phyloP scores from a whole-genome alignment of 2,113 vertebrate genomes.

The Butorides virescens region DNA sequence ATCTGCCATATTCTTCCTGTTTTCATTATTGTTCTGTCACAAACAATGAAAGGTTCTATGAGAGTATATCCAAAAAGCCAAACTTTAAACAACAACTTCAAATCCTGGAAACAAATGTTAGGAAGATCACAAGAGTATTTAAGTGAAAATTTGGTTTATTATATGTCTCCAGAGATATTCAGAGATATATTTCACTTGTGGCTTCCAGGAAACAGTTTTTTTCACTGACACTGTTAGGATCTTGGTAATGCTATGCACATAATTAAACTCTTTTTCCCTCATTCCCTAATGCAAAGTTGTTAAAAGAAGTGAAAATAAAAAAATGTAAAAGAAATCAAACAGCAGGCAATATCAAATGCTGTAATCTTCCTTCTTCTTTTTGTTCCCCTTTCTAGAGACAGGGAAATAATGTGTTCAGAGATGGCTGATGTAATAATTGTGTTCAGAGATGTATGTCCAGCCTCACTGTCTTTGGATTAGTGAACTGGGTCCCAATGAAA shows the following conservation, averaged over 20 bases:
- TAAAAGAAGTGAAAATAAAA: background rate
- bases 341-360: background rate
- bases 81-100: background rate
- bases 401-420: background rate
- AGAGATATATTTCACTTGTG: background rate
- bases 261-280: background rate
- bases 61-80: background rate
- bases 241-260: background rate
- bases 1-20: background rate
- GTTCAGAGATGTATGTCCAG: background rate
- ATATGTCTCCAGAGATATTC: background rate
- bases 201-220: background rate
- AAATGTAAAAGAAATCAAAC: background rate
- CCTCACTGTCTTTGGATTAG: background rate
- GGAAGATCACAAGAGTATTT: background rate
- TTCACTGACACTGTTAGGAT: background rate
- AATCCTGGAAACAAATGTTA: background rate
- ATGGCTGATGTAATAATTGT: background rate
- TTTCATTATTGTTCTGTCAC: background rate
- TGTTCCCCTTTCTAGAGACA: background rate
- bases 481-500: background rate
- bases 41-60: background rate
- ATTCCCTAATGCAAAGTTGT: background rate
- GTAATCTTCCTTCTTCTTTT: fast-evolving
- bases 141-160: background rate